Conservation (phyloP, 2,797 vertebrate genomes). For the Propithecus deckenii region DNA sequence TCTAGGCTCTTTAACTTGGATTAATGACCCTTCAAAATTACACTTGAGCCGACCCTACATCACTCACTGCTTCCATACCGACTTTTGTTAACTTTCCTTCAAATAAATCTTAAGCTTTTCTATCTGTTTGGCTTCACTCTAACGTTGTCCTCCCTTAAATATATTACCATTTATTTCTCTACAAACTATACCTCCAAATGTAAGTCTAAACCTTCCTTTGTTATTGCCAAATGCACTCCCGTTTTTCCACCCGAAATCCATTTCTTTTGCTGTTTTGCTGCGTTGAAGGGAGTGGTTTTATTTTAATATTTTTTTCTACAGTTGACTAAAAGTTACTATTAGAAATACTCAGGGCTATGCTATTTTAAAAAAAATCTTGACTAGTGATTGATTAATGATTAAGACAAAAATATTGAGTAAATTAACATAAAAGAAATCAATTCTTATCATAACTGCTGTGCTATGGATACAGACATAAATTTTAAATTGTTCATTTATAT, state of each 20-base stretch:
- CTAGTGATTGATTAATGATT: background rate
- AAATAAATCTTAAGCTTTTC: background rate
- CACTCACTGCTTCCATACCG: background rate
- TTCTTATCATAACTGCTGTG: background rate
- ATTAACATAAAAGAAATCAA: background rate
- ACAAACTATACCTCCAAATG: background rate
- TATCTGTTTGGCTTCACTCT: background rate
- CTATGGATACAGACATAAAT: background rate
- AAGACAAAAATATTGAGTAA: background rate
- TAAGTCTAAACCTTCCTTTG: background rate
- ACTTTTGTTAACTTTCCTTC: background rate
- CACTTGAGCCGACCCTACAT: background rate
- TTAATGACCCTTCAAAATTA: constrained; percentile 36
- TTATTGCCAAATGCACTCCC: background rate
- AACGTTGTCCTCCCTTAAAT: background rate
- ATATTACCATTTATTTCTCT: constrained; percentile 1
- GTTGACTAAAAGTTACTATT: background rate
- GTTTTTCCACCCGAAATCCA: background rate
- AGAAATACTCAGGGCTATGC: background rate
- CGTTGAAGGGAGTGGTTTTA: background rate
- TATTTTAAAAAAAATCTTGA: background rate
- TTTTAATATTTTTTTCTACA: background rate
- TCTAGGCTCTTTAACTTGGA: background rate
- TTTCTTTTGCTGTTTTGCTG: background rate
- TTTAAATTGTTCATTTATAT: background rate